Conservation (phyloP, 1,140 invertebrate species). For the Temnothorax nylanderi region DNA sequence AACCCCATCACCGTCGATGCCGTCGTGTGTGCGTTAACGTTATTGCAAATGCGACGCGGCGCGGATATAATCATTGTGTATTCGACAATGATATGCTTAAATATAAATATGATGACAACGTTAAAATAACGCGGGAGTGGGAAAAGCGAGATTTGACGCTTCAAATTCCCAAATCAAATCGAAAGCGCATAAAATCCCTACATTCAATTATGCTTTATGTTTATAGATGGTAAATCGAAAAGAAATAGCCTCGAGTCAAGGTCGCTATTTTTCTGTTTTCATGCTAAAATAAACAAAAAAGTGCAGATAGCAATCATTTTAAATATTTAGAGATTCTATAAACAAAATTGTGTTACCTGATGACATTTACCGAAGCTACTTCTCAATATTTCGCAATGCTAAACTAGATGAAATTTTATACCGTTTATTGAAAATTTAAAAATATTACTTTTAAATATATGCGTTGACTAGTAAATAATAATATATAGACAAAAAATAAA, state of each 20-base stretch:
- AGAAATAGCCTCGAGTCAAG: neutral
- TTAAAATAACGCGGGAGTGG: neutral
- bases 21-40: neutral
- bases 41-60: neutral
- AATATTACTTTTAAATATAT: neutral
- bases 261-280: neutral
- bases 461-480: neutral
- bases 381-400: neutral
- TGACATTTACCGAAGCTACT: neutral
- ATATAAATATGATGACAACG: neutral
- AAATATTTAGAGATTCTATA: constrained; percentile 7
- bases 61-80: neutral
- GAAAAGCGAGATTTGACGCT: neutral
- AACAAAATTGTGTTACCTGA: neutral
- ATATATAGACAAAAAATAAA: neutral
- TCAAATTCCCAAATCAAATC: neutral
- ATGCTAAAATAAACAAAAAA: neutral
- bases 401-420: neutral
- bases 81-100: neutral
- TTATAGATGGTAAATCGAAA: neutral
- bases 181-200: neutral
- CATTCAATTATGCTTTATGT: neutral
- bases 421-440: neutral
- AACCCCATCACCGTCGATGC: constrained; percentile 7
- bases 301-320: neutral